Evolutionary conservation across 2,113 vertebrate genomes (phyloP).

Genomic region (Cyprinodon tularosa): DNA sequence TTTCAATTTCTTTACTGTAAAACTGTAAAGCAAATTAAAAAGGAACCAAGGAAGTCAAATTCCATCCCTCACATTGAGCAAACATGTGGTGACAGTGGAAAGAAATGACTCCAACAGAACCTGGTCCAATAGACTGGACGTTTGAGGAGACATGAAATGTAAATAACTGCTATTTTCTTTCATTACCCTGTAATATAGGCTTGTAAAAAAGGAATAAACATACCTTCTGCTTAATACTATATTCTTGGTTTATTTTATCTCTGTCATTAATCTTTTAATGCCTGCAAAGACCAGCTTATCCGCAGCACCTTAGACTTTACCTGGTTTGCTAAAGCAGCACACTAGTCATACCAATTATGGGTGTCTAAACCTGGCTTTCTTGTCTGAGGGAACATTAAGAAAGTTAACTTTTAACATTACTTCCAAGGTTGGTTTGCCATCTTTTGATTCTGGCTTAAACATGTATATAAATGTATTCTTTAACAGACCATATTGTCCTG

Average conservation of each 20-base stretch:
- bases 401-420: slow-evolving; percentile 3
- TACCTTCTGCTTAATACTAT: neutral
- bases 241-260: neutral
- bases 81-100: neutral
- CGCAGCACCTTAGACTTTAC: neutral
- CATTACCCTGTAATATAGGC: neutral
- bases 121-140: neutral
- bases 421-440: slow-evolving; percentile 18
- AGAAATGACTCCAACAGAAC: neutral
- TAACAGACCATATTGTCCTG: too few relatives aligned
- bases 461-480: too few relatives aligned
- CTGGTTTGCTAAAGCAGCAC: neutral
- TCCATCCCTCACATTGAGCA: neutral
- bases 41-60: too few relatives aligned
- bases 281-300: neutral
- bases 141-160: neutral
- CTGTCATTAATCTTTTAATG: neutral
- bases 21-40: neutral
- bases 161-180: neutral
- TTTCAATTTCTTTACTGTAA: neutral
- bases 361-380: neutral
- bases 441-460: neutral
- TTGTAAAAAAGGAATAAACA: neutral
- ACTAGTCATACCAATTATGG: neutral
- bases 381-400: neutral